phyloP scores from a whole-genome alignment of 1,140 invertebrate species.

The Papilio machaon region DNA sequence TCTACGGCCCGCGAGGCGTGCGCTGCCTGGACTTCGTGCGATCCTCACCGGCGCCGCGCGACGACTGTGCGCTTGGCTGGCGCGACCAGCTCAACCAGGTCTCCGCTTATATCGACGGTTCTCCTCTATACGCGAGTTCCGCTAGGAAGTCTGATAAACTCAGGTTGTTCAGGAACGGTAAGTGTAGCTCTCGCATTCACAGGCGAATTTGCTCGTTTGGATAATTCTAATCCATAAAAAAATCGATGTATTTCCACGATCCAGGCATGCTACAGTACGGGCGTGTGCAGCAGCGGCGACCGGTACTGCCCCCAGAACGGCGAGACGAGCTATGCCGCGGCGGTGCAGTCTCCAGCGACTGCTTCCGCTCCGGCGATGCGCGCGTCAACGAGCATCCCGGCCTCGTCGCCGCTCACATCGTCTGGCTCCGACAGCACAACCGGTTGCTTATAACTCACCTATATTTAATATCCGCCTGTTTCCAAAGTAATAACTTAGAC shows the following conservation, averaged over 20 bases:
- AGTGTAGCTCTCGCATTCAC: slow-evolving; percentile 35
- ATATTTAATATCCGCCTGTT: background rate
- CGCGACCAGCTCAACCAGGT: slow-evolving; percentile 91
- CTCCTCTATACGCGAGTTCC: slow-evolving; percentile 95
- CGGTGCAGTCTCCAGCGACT: slow-evolving; percentile 86
- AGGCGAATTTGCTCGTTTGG: background rate
- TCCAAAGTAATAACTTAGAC: too few relatives aligned
- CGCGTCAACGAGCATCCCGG: slow-evolving; percentile 94
- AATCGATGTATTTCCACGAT: background rate
- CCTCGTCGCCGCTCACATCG: slow-evolving; percentile 92
- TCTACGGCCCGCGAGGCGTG: slow-evolving; percentile 86
- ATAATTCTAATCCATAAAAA: background rate
- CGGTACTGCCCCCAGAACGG: slow-evolving; percentile 79
- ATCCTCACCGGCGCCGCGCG: slow-evolving; percentile 86
- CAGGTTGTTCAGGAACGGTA: slow-evolving; percentile 87
- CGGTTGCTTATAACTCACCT: slow-evolving; percentile 51
- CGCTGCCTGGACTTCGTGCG: slow-evolving; percentile 89
- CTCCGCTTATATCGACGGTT: slow-evolving; percentile 95
- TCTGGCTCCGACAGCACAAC: slow-evolving; percentile 96
- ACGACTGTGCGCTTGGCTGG: slow-evolving; percentile 87
- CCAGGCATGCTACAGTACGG: slow-evolving; percentile 87
- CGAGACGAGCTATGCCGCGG: slow-evolving; percentile 85
- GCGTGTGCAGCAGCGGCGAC: slow-evolving; percentile 82
- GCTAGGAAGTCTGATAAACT: slow-evolving; percentile 88
- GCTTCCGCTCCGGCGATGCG: slow-evolving; percentile 90